phyloP scores from a whole-genome alignment of 2,888 invertebrate species.

The Cataglyphis livida region DNA sequence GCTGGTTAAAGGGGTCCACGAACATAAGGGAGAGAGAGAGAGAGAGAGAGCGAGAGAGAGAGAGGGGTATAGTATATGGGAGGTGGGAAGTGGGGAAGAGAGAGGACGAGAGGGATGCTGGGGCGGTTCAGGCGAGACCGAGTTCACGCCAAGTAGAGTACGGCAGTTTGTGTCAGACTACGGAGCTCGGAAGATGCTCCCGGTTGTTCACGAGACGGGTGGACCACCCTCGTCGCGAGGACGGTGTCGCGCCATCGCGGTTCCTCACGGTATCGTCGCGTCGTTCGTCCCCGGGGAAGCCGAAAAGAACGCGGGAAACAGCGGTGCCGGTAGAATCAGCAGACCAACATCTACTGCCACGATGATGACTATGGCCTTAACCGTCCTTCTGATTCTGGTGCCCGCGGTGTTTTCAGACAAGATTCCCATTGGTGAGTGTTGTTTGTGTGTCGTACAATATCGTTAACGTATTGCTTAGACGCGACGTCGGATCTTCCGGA shows the following conservation, averaged over 20 bases:
- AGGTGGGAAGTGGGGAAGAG: conserved; percentile 7
- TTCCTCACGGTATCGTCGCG: conserved; percentile 66
- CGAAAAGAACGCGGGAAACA: conserved; percentile 39
- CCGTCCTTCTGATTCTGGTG: conserved; percentile 71
- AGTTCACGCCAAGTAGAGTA: conserved; percentile 81
- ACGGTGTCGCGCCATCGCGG: conserved; percentile 68
- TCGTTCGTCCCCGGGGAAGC: conserved; percentile 37
- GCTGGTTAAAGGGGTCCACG: conserved; percentile 56
- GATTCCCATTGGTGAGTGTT: conserved; percentile 80
- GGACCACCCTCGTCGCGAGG: conserved; percentile 75
- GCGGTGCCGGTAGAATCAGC: conserved; percentile 52
- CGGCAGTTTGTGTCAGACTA: conserved; percentile 84
- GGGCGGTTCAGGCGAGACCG: conserved; percentile 79
- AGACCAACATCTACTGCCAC: conserved; percentile 62
- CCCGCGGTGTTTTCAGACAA: conserved; percentile 77
- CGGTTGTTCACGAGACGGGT: conserved; percentile 79
- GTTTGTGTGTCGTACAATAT: conserved; percentile 36
- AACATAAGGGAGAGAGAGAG: conserved; percentile 37
- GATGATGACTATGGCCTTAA: conserved; percentile 66
- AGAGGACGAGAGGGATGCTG: conserved; percentile 77
- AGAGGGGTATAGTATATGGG: conserved; percentile 8
- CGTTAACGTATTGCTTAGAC: conserved; percentile 51
- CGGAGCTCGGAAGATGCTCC: conserved; percentile 84
- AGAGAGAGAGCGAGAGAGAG: conserved; percentile 41
- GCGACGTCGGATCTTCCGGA: conserved; percentile 18